Evolutionary conservation across 1,140 invertebrate genomes (phyloP), one percentile per base, ranked within the genome.

Genomic region (Laupala kohalensis): DNA sequence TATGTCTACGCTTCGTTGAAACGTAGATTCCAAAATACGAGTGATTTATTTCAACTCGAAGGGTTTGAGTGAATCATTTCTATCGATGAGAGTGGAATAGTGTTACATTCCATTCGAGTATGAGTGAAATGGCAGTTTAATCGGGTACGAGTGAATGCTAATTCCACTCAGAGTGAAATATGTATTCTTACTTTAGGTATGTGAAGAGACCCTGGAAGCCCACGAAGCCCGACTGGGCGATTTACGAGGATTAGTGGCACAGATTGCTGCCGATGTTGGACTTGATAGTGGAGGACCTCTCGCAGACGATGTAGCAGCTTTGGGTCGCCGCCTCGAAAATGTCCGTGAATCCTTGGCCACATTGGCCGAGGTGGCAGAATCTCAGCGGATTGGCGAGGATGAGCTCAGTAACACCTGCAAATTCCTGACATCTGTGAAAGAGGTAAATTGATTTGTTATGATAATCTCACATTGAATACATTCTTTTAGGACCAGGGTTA

Each of bases 241-340:
- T 77, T 81, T 93, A 24, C 86, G 87, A 19, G 85, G 87, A n/a
- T 83, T 93, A 73, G 91, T 92, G 13, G 85, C 87, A 2, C 86
- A 89, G 73, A 92, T 93, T 37, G 90, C 90, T 0, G 86, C 87
- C 5, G 89, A 91, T 76, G 89, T 92, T 25, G 90, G 91, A 24
- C 82, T 91, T 67, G 87, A 90, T 77, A 84, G 84, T 5, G 84
- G 85, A 62, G 83, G 86, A 13, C 84, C 90, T 0, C 81, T 93
- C 64, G 87, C 89, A 53, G 73, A 75, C 2, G 91, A 93, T 76
- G 86, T 92, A 6, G 90, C 92, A 74, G 87, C 88, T 0, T 80
- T 93, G n/a, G 90, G 89, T 23, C 84, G 86, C 71, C 83, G 88
- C n/a, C 83, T 94, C 53, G 86, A 91, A 76, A 86, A 92, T 77